Base-by-base conservation (phyloP, 1,140 invertebrate species). In the Bombus cullumanus region DNA sequence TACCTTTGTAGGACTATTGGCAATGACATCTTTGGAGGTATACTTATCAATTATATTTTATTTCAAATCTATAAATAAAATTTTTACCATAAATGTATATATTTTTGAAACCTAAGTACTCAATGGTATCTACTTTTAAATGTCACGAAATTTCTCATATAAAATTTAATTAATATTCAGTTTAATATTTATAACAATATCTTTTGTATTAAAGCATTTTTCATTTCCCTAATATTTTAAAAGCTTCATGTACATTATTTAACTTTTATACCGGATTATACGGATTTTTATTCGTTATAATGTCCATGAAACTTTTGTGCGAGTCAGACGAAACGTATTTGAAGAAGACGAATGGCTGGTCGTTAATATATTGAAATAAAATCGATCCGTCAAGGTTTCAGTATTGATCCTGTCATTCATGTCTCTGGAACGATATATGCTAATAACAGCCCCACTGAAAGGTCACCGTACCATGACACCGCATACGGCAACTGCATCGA, bases 341-440 rank as follows among this genome's bases (percentile, higher is more conserved):
- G 31, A 10, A 72, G 18, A 62, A 47, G 15, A 74, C 22, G 39
- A 43, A 81, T 28, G 43, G 22, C 37, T 73, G 37, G 18, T 3
- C 1, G 12, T 57, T 79, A 68, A 85, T 41, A 15, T n/a, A 69
- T 15, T 81, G 37, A 85, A 85, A 41, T 81, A n/a, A 13, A 88
- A 90, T 72, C 59, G 62, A 77, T 77, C 28, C 68, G 81, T 85
- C 57, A 93, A 97, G 96, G 96, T 96, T 77, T 98, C 97, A 0
- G 96, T 98, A 86, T 93, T 98, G 25, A 97, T 98, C 68, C 91
- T 98, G 87, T 96, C 97, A 0, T 97, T 97, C 87, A 97, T 98
- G 95, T 97, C 97, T 2, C 91, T 98, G 73, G 97, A 98, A 87
- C 95, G 97, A 85, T 97, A 97, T 90, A 93, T 98, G 71, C 93